A percentile compares a stretch with the other conserved stretches of the same genome.
Evolutionary conservation across 1,140 invertebrate genomes (phyloP).

Genomic region (Hyles vespertilio): DNA sequence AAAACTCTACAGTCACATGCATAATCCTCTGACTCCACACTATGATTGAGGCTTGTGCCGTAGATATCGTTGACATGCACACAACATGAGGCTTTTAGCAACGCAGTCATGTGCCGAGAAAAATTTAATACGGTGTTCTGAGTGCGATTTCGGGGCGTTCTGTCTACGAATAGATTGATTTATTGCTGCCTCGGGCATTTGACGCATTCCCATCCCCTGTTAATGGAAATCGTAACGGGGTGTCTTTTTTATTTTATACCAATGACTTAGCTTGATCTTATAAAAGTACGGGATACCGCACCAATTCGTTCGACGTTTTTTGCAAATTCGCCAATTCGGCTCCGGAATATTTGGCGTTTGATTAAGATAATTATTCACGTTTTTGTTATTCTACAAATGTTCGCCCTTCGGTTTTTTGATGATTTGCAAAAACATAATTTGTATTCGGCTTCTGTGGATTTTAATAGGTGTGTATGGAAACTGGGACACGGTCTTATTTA

Average conservation of each 20-base stretch:
- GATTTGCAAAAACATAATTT: too few species aligned
- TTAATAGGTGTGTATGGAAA: constrained; percentile 10
- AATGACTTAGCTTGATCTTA: constrained; percentile 49
- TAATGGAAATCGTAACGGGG: constrained; percentile 56
- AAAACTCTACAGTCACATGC: too few species aligned
- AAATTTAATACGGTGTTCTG: constrained; percentile 26
- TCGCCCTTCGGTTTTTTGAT: not conserved
- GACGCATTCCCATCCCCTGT: constrained; percentile 46
- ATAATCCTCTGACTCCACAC: too few species aligned
- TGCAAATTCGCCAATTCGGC: not conserved
- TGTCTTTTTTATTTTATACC: constrained; percentile 49
- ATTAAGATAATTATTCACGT: constrained; percentile 1
- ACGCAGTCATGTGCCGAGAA: constrained; percentile 12
- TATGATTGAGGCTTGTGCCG: too few species aligned
- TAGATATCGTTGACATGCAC: not conserved
- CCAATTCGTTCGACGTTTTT: constrained; percentile 30
- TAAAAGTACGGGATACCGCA: constrained; percentile 40
- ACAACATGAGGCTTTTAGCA: constrained; percentile 1
- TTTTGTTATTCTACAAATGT: constrained; percentile 3
- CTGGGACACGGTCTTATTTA: too few species aligned
- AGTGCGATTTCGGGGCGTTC: constrained; percentile 18
- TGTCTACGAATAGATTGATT: constrained; percentile 41
- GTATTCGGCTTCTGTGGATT: constrained; percentile 3
- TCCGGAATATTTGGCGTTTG: constrained; percentile 6
- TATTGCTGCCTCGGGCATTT: constrained; percentile 38